These are phyloP conservation scores for Ochropleura plecta DNA, from an alignment of 2,888 invertebrate genomes.

Conservation along the genomic window DNA sequence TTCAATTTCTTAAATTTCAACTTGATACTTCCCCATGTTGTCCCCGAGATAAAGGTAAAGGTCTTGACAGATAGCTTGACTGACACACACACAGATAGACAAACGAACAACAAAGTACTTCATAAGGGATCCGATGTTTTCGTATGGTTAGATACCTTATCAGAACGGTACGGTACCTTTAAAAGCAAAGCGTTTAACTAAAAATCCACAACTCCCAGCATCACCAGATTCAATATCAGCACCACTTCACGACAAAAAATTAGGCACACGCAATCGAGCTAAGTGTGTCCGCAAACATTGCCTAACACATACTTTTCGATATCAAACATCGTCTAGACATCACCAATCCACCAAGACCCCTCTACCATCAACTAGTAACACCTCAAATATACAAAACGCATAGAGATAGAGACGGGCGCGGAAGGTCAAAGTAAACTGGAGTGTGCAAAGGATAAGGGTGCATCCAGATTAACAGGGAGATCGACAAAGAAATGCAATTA, in stretches of 20 bases:
- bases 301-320: slow-evolving; percentile 83
- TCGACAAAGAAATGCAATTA: slow-evolving; percentile 91
- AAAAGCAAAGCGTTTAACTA: background rate
- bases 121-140: too few relatives aligned
- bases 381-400: slow-evolving; percentile 1
- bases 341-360: slow-evolving; percentile 70
- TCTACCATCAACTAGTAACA: slow-evolving; percentile 8
- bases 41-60: too few relatives aligned
- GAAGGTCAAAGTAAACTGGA: slow-evolving; percentile 70
- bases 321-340: slow-evolving; percentile 85
- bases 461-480: slow-evolving; percentile 88
- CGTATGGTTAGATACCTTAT: too few relatives aligned
- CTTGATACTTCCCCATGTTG: too few relatives aligned
- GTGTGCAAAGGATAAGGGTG: slow-evolving; percentile 83
- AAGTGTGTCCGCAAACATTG: slow-evolving; percentile 86
- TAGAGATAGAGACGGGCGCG: slow-evolving; percentile 39
- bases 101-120: too few relatives aligned
- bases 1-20: too few relatives aligned
- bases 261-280: slow-evolving; percentile 79
- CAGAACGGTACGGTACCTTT: too few relatives aligned
- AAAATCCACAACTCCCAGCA: slow-evolving; percentile 18
- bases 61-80: too few relatives aligned
- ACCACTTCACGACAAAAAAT: slow-evolving; percentile 74
- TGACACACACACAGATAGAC: too few relatives aligned
- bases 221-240: slow-evolving; percentile 60